Conservation (phyloP, 1,140 invertebrate genomes). For the Aporrectodea caliginosa region DNA sequence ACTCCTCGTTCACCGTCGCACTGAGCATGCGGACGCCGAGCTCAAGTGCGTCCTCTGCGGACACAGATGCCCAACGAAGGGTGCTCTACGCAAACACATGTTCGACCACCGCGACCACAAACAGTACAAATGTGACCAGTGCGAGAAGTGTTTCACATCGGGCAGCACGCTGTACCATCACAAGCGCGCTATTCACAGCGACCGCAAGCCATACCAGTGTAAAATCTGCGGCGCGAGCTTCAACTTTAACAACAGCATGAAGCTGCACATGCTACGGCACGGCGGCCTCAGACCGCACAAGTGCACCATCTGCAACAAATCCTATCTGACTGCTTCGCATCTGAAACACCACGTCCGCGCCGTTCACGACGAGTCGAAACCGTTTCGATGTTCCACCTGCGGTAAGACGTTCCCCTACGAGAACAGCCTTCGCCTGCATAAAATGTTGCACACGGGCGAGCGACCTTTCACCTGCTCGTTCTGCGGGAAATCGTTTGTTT, state of each 20-base stretch:
- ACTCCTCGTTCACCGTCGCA: too few relatives aligned
- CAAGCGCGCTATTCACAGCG: slow-evolving; percentile 39
- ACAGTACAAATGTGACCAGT: too few relatives aligned
- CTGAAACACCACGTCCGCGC: slow-evolving; percentile 46
- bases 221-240: slow-evolving; percentile 61
- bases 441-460: slow-evolving; percentile 76
- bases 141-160: too few relatives aligned
- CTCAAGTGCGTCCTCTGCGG: too few relatives aligned
- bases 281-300: slow-evolving; percentile 57
- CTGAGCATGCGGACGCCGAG: too few relatives aligned
- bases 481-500: slow-evolving; percentile 74
- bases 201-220: slow-evolving; percentile 60
- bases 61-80: too few relatives aligned
- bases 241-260: slow-evolving; percentile 59
- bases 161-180: too few relatives aligned
- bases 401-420: slow-evolving; percentile 79
- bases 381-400: slow-evolving; percentile 43
- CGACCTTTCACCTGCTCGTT: slow-evolving; percentile 72
- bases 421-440: slow-evolving; percentile 76
- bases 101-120: too few relatives aligned
- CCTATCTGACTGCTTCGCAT: slow-evolving; percentile 46
- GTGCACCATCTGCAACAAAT: slow-evolving; percentile 58
- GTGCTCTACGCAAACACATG: too few relatives aligned
- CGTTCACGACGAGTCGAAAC: slow-evolving; percentile 40
- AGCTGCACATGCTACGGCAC: slow-evolving; percentile 59